Conservation (phyloP, 37 sponge, comb jelly and placozoan genomes). For the Oopsacas minuta region DNA sequence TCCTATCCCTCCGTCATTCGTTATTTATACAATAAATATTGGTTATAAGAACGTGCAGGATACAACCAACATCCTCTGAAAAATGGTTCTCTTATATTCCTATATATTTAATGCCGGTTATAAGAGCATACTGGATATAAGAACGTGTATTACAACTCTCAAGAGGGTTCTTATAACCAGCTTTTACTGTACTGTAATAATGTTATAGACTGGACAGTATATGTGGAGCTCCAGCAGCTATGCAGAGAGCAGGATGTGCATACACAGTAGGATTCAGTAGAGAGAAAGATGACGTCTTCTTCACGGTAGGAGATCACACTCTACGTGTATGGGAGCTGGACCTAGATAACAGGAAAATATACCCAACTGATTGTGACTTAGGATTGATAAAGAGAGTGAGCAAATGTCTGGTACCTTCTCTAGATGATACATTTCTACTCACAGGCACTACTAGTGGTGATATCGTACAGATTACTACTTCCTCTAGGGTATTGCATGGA, state of each 20-base stretch:
- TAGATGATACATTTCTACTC: conserved; percentile 64
- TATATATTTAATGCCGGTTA: too few relatives aligned
- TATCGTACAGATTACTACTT: conserved; percentile 72
- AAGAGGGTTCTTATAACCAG: too few relatives aligned
- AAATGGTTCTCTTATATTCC: too few relatives aligned
- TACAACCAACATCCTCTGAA: too few relatives aligned
- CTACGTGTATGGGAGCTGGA: conserved; percentile 90
- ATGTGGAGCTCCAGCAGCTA: conserved; percentile 84
- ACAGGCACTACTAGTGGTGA: conserved; percentile 96
- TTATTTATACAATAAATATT: too few relatives aligned
- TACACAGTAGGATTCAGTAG: conserved; percentile 58
- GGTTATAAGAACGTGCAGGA: too few relatives aligned
- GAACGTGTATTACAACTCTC: too few relatives aligned
- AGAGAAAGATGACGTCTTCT: conserved; percentile 55
- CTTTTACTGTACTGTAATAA: too few relatives aligned
- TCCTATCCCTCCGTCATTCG: too few relatives aligned
- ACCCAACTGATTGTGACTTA: conserved; percentile 80
- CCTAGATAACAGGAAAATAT: conserved; percentile 59
- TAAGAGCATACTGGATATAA: too few relatives aligned
- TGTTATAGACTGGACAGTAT: conserved; percentile 33
- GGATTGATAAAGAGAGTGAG: conserved; percentile 84
- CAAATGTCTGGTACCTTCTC: conserved; percentile 56
- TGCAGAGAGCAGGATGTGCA: conserved; percentile 76
- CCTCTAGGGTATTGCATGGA: conserved; percentile 52
- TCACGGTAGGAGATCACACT: conserved; percentile 88